These are phyloP conservation scores for Psophia crepitans DNA, from an alignment of 2,113 vertebrate species.

Conservation along the genomic window DNA sequence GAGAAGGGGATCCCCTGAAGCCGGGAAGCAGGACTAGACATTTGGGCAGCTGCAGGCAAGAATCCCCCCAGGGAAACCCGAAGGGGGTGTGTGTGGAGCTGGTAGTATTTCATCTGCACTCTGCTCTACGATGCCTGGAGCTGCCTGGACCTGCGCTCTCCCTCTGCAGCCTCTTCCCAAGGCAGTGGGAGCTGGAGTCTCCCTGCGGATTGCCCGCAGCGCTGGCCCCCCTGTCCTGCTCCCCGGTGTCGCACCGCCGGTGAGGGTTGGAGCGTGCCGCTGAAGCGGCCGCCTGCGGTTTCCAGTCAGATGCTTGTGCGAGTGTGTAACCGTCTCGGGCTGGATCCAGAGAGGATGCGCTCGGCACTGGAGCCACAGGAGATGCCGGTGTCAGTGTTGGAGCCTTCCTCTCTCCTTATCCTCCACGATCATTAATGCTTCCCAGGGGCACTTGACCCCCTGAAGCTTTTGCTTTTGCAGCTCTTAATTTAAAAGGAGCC, in stretches of 20 bases:
- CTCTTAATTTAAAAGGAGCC: not conserved
- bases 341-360: not conserved
- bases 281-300: not conserved
- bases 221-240: not conserved
- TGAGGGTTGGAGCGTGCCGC: fast-evolving
- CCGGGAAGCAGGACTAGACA: not conserved
- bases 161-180: not conserved
- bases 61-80: fast-evolving
- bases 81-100: not conserved
- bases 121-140: not conserved
- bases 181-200: not conserved
- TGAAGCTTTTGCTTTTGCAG: not conserved
- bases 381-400: not conserved
- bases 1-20: not conserved
- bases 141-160: not conserved
- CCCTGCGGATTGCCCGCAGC: fast-evolving
- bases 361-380: not conserved
- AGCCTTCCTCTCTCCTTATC: not conserved
- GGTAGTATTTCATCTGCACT: not conserved
- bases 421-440: not conserved
- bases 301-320: not conserved
- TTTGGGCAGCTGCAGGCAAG: not conserved
- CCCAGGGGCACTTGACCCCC: not conserved
- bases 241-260: fast-evolving
- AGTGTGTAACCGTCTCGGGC: not conserved